A percentile compares a stretch with the other conserved stretches of the same genome.
Evolutionary conservation across 2,888 invertebrate genomes (phyloP).

Genomic region (Herminia tarsipennalis): DNA sequence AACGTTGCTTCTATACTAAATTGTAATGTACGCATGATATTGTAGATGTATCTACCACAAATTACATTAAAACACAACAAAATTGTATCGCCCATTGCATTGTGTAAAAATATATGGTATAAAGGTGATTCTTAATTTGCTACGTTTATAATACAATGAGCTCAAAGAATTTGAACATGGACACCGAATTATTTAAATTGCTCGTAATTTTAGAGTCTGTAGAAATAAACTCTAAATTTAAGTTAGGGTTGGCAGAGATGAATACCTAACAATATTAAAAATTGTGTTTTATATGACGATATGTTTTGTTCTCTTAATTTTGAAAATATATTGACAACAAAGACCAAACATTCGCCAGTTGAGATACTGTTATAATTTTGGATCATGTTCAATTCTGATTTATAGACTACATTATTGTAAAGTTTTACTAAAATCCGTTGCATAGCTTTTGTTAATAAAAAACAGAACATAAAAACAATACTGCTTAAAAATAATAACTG

Average conservation of each 20-base stretch:
- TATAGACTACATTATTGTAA: no score
- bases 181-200: conserved; percentile 40
- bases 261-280: not conserved
- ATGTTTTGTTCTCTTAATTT: no score
- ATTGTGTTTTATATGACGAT: not conserved
- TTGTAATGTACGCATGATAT: no score
- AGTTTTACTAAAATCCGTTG: no score
- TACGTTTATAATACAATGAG: conserved; percentile 25
- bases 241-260: conserved; percentile 22
- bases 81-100: conserved; percentile 6
- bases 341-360: no score
- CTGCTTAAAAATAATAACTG: no score
- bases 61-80: conserved; percentile 2
- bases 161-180: conserved; percentile 29
- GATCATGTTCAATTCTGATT: no score
- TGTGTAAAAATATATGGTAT: not conserved
- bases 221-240: conserved; percentile 5
- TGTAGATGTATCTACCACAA: conserved; percentile 3
- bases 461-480: no score
- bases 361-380: no score
- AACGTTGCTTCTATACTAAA: no score
- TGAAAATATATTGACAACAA: no score
- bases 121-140: conserved; percentile 6
- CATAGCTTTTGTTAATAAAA: no score
- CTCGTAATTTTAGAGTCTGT: conserved; percentile 36